phyloP scores from a whole-genome alignment of 2,888 invertebrate species.

The Latheticus oryzae region DNA sequence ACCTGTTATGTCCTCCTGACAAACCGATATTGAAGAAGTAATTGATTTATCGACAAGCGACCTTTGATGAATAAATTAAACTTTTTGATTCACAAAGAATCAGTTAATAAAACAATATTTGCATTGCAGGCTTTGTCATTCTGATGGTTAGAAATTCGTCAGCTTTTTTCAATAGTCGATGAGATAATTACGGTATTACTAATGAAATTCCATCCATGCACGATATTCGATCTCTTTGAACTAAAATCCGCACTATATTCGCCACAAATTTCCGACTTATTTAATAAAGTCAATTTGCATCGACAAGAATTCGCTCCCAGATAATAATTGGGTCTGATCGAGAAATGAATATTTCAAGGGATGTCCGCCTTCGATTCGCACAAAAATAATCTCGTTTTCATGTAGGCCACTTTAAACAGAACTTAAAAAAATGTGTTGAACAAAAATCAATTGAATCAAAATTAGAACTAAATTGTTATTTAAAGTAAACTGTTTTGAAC shows the following conservation, averaged over 20 bases:
- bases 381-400: conserved; percentile 3
- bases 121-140: too few species aligned
- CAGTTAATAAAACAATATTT: too few species aligned
- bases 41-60: conserved; percentile 30
- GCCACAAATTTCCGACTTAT: conserved; percentile 21
- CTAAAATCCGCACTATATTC: conserved; percentile 15
- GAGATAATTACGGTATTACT: neutral
- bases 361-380: conserved; percentile 4
- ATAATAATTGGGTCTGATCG: conserved; percentile 22
- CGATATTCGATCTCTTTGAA: conserved; percentile 7
- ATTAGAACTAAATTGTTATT: conserved; percentile 2
- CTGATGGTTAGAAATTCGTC: too few species aligned
- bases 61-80: conserved; percentile 11
- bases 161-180: too few species aligned
- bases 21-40: conserved; percentile 17
- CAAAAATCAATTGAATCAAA: conserved; percentile 1
- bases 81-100: too few species aligned
- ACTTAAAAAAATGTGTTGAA: neutral
- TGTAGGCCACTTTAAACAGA: neutral
- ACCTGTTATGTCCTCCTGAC: conserved; percentile 24
- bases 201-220: conserved; percentile 9
- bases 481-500: too few species aligned
- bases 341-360: conserved; percentile 27
- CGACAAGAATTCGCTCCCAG: conserved; percentile 14
- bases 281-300: conserved; percentile 31